phyloP scores from a whole-genome alignment of 2,113 vertebrate species.

The Australoheros scitulus region DNA sequence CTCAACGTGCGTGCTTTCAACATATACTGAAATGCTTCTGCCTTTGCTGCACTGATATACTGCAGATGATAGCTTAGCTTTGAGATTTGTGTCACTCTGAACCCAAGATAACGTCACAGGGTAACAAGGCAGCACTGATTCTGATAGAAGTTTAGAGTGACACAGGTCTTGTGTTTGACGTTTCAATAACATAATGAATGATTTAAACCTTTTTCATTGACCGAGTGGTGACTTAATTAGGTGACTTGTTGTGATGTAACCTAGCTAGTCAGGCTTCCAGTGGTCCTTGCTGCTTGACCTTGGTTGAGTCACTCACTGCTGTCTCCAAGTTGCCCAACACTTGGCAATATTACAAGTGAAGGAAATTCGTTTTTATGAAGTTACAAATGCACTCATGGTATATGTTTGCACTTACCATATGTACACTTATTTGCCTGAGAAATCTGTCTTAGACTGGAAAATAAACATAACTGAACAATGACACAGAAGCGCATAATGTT shows the following conservation, averaged over 20 bases:
- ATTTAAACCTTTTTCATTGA: background rate
- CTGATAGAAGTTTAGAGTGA: background rate
- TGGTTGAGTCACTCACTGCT: background rate
- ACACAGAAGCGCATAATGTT: too few relatives aligned
- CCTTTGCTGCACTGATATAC: constrained; percentile 3
- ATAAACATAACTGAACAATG: too few relatives aligned
- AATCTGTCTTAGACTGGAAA: too few relatives aligned
- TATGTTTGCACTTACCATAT: too few relatives aligned
- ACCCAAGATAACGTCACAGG: constrained; percentile 13
- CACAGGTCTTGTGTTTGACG: background rate
- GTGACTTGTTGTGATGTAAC: background rate
- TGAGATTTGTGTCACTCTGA: constrained; percentile 18
- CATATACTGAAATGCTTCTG: constrained; percentile 19
- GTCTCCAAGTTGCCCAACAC: background rate
- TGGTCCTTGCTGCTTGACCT: background rate
- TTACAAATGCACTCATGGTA: too few relatives aligned
- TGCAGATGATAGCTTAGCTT: constrained; percentile 17
- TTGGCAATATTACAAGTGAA: too few relatives aligned
- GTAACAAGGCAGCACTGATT: background rate
- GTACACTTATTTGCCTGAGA: too few relatives aligned
- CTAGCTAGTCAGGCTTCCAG: background rate
- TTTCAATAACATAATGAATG: background rate
- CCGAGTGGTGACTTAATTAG: background rate
- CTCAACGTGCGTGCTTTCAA: constrained; percentile 6
- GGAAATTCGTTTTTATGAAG: too few relatives aligned